Percentiles rank a stretch among this genome's conserved stretches.
Evolutionary conservation across 30 jellyfish, hydroid and myxozoan genomes (phyloP).

Genomic region (Pseudorhiza aurosa): DNA sequence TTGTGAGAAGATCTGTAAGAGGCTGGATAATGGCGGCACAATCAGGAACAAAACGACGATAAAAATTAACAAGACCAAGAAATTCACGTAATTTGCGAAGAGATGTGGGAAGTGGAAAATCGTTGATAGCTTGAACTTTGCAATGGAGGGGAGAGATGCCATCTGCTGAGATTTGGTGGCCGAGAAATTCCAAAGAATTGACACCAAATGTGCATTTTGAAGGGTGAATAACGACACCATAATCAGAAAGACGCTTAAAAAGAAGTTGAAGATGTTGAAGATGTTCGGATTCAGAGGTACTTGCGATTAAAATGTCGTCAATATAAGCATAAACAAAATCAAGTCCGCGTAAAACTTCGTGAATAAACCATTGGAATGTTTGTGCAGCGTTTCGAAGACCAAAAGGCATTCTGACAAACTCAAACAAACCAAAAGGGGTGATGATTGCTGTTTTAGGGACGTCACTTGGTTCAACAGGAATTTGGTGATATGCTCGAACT

Average conservation of each 20-base stretch:
- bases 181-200: constrained; percentile 32
- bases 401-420: constrained; percentile 57
- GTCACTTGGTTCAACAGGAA: constrained; percentile 23
- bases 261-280: constrained; percentile 26
- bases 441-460: constrained; percentile 45
- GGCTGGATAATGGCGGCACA: too few species aligned
- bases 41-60: too few species aligned
- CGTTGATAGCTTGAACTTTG: constrained; percentile 31
- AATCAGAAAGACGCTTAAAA: constrained; percentile 10
- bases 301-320: constrained; percentile 45
- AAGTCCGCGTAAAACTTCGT: constrained; percentile 38
- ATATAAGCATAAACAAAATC: constrained; percentile 54
- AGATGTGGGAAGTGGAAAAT: too few species aligned
- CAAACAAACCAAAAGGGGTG: constrained; percentile 64
- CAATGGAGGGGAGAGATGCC: constrained; percentile 54
- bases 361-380: constrained; percentile 60
- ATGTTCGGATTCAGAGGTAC: constrained; percentile 38
- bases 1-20: too few species aligned
- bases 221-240: constrained; percentile 35
- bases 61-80: too few species aligned
- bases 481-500: constrained; percentile 56
- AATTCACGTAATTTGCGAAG: too few species aligned
- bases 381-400: constrained; percentile 74
- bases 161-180: constrained; percentile 40
- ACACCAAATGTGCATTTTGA: constrained; percentile 23